Evolutionary conservation across 2,113 vertebrate species (phyloP).

Genomic region (Apteryx owenii): DNA sequence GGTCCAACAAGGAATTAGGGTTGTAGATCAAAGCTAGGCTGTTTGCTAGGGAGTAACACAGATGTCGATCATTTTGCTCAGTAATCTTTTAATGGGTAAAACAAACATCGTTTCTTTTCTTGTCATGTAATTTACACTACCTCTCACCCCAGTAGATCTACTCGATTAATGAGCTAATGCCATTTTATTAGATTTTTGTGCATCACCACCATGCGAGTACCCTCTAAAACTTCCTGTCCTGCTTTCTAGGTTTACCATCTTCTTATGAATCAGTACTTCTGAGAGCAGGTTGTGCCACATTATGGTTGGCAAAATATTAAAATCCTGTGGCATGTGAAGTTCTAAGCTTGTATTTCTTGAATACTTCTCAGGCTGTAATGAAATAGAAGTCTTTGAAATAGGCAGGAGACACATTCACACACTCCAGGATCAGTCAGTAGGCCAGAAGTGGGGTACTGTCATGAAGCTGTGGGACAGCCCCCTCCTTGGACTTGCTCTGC

Average conservation of each 20-base stretch:
- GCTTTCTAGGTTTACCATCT: neutral
- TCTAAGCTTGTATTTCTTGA: neutral
- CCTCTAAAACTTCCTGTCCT: neutral
- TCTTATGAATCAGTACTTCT: neutral
- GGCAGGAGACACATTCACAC: fast-evolving
- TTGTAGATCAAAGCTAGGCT: neutral
- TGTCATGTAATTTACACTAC: neutral
- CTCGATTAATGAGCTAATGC: neutral
- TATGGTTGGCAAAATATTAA: neutral
- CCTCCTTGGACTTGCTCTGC: neutral
- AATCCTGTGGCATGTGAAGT: neutral
- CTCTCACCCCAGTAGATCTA: neutral
- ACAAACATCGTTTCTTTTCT: neutral
- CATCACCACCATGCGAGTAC: neutral
- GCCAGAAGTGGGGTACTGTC: neutral
- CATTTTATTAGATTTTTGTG: neutral
- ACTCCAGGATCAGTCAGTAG: neutral
- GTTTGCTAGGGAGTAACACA: neutral
- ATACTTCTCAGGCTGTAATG: neutral
- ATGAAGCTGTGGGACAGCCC: neutral
- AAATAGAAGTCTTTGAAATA: neutral
- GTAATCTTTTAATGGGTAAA: neutral
- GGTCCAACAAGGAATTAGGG: neutral
- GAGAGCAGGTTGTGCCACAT: neutral
- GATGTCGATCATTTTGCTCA: neutral